phyloP scores from a whole-genome alignment of 1,140 invertebrate species.

The Nasonia giraulti region DNA sequence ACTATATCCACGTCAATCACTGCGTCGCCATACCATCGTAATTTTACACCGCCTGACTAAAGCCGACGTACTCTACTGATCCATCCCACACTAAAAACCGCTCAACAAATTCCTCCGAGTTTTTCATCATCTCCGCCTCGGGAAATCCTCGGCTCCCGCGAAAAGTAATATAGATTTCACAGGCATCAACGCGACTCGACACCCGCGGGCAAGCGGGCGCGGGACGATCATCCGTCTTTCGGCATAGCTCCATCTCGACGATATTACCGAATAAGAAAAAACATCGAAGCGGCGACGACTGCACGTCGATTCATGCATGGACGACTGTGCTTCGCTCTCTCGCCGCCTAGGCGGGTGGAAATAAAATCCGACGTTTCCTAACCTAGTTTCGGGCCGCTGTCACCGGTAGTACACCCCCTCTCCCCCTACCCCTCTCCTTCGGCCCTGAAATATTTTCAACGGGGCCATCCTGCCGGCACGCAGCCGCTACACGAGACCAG shows the following conservation, averaged over 20 bases:
- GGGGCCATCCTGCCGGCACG: not conserved
- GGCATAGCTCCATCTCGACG: not conserved
- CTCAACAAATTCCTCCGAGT: not conserved
- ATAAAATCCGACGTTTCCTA: conserved; percentile 29
- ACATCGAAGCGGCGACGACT: not conserved
- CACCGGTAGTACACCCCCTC: no score
- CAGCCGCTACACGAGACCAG: not conserved
- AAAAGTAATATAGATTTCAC: not conserved
- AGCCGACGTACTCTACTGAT: not conserved
- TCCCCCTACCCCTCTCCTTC: not conserved
- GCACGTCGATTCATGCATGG: conserved; percentile 12
- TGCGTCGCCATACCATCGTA: no score
- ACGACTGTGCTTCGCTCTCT: not conserved
- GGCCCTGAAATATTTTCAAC: conserved; percentile 26
- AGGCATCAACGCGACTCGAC: no score
- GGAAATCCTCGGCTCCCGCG: not conserved
- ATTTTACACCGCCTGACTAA: not conserved
- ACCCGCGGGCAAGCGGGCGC: no score
- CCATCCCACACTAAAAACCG: not conserved
- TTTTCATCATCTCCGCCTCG: not conserved
- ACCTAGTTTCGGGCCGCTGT: conserved; percentile 21
- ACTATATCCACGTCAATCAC: no score
- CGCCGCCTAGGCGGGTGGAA: conserved; percentile 8
- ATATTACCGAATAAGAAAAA: conserved; percentile 11
- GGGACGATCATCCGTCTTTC: not conserved